Base-by-base conservation (phyloP, 1,140 invertebrate genomes). In the Chironomus striatipennis region DNA sequence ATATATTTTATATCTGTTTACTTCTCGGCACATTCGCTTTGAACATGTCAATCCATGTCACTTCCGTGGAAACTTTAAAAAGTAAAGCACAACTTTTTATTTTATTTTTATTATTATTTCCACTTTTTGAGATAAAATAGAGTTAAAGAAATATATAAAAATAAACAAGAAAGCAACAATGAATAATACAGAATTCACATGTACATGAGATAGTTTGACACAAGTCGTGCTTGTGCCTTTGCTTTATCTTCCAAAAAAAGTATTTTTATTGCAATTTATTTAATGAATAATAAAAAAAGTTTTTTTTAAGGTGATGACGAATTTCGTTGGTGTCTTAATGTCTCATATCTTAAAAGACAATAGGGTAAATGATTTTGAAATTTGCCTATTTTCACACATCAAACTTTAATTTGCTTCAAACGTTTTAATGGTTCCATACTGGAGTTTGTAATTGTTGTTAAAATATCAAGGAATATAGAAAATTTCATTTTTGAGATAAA, bases 191-290 rank as follows among this genome's bases (percentile, higher is more conserved):
- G 43, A 57, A 57, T 57, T 57, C 47, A n/a, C n/a, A 57, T 57
- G 47, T n/a, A 57, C n/a, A 57, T n/a, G 12, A 57, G 12, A 15
- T n/a, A 57, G 12, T 57, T 57, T 57, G 12, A 57, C 47, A 57
- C n/a, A 5, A n/a, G 47, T 57, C n/a, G 12, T 57, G n/a, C 47
- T 57, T 57, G 12, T 57, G 12, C 10, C 10, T 20, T 20, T 18
- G 12, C 47, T 57, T 47, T 47, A 9, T 47, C 43, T 47, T 47
- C 15, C 47, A 15, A 57, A 57, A 57, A 57, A 12, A 57, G 12
- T 12, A 57, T n/a, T 20, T 70, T 70, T 70, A 70, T 70, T 70
- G 65, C 65, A 70, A 70, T 70, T 70, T 70, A 17, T 70, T 70
- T 70, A 70, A 70, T 70, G 65, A 70, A 17, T 17, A 70, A 70